Evolutionary conservation across 2,113 vertebrate genomes (phyloP), one percentile per base, ranked within the genome.

Genomic region (Piprites chloris): DNA sequence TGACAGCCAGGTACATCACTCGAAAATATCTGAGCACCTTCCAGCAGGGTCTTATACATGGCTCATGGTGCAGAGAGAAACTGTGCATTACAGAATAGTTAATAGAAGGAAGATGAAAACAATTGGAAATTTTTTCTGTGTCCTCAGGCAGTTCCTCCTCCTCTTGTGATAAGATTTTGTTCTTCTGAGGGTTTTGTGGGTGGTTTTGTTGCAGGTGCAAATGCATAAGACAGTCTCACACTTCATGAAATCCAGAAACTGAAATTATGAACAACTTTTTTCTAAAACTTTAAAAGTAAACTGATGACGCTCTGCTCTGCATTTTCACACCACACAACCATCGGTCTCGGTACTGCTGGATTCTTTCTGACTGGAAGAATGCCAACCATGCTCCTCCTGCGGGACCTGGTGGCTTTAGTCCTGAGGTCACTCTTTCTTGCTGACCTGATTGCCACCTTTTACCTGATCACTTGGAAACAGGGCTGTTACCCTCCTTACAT

Each of bases 251-350:
- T 49, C 49, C 49, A 49, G 49, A 26, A 49, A 49, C 24, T 49
- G 49, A 49, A 49, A 49, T 26, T 24, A 49, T 26, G 12, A 49
- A 26, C 13, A 49, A 49, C 24, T 49, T 14, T 49, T 49, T 14
- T 49, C 24, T 49, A 49, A 49, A 49, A 12, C 49, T 49, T 49
- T 49, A 24, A 26, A 24, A 49, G 23, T 49, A 26, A 49, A 49
- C 12, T 49, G 24, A 8, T 49, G 62, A 49, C 2, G 6, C 41
- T 14, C 49, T 33, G 68, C 68, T 75, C 41, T 23, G 65, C 46
- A 1, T 55, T 61, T 76, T 42, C 71, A 55, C 35, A 26, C 56
- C 3, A 0, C 46, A 8, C 2, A 4, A 23, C 35, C 77, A 1
- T 50, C 73, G 27, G 35, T 15, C 71, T 32, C 44, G n/a, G 63